Evolutionary conservation across 2,113 vertebrate species (phyloP).

Genomic region (Cathartes aura): DNA sequence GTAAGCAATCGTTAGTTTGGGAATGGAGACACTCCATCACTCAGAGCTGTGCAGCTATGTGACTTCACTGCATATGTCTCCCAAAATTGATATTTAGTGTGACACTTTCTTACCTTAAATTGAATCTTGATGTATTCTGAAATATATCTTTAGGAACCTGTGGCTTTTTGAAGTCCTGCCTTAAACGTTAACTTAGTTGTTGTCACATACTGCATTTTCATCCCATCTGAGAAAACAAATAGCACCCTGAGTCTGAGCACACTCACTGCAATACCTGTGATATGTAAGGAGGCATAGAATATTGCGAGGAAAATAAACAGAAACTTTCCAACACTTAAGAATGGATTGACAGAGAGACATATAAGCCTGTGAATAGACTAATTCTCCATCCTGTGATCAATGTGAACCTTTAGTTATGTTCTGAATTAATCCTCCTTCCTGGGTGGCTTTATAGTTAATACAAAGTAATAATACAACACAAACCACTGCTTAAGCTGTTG

Average conservation of each 20-base stretch:
- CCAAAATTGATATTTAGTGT: background rate
- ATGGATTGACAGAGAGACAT: background rate
- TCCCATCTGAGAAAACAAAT: background rate
- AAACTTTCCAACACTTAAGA: background rate
- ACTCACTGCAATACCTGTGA: background rate
- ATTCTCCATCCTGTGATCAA: background rate
- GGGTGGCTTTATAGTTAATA: background rate
- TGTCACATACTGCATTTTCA: background rate
- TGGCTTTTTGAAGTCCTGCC: background rate
- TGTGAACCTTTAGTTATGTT: background rate
- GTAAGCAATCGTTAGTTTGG: background rate
- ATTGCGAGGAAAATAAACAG: background rate
- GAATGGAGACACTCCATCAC: background rate
- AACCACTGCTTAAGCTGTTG: background rate
- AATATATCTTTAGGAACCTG: background rate
- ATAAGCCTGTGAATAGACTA: background rate
- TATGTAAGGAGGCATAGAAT: background rate
- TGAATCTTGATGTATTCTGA: background rate
- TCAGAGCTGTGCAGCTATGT: background rate
- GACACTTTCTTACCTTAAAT: background rate
- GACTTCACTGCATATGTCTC: background rate
- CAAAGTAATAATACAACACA: background rate
- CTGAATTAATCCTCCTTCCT: background rate
- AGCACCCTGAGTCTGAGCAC: background rate
- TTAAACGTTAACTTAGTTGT: background rate